phyloP scores from a whole-genome alignment of 2,113 vertebrate species.

The Labeo rohita region DNA sequence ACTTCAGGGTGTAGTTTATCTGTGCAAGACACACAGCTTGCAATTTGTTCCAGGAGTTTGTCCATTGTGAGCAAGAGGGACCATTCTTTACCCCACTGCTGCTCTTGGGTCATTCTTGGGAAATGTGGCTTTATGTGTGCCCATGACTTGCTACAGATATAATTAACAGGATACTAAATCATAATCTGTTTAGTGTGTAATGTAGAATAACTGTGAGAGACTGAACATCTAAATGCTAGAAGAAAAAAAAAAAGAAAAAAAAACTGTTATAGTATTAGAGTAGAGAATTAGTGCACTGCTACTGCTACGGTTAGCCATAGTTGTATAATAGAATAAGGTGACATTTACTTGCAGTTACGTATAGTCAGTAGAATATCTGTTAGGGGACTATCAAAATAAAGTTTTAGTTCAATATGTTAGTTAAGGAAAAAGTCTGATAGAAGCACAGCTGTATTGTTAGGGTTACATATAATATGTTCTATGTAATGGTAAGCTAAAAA shows the following conservation, averaged over 20 bases:
- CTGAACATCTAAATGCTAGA: not conserved
- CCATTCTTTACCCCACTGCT: not conserved
- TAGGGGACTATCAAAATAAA: no score
- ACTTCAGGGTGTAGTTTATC: conserved; percentile 34
- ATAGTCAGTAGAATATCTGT: no score
- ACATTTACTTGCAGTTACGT: no score
- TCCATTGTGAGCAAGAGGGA: conserved; percentile 15
- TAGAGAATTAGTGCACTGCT: not conserved
- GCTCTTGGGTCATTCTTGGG: not conserved
- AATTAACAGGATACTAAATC: not conserved
- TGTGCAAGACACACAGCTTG: not conserved
- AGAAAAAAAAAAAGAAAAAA: not conserved
- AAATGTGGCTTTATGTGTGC: not conserved
- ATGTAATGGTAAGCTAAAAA: not conserved
- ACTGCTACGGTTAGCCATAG: not conserved
- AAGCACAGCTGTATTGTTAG: not conserved
- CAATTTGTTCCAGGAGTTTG: conserved; percentile 25
- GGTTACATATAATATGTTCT: not conserved
- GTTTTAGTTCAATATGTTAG: not conserved
- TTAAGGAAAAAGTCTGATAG: no score
- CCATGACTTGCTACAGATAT: not conserved
- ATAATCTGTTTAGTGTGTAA: not conserved
- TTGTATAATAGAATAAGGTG: no score
- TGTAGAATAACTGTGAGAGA: not conserved
- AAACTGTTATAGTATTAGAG: not conserved